Evolutionary conservation across 2,888 invertebrate genomes (phyloP).

Genomic region (Eupithecia inturbata): DNA sequence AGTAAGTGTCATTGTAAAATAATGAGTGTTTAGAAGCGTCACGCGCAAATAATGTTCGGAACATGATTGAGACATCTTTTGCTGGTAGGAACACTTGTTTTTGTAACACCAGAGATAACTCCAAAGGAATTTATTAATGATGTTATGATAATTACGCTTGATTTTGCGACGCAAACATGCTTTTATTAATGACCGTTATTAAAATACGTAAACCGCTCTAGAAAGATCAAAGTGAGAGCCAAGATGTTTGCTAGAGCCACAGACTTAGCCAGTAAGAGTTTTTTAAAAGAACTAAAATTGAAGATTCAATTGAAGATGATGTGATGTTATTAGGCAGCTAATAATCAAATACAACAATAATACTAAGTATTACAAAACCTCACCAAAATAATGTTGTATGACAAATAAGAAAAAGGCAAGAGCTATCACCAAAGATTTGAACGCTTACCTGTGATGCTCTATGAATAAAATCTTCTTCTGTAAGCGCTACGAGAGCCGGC

Average conservation of each 20-base stretch:
- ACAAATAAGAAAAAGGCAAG: background rate
- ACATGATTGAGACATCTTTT: background rate
- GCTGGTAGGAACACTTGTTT: background rate
- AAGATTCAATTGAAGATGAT: too few species aligned
- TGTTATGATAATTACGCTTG: background rate
- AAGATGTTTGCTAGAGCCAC: background rate
- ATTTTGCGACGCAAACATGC: slow-evolving; percentile 1
- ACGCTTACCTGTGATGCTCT: slow-evolving; percentile 90
- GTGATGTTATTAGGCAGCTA: too few species aligned
- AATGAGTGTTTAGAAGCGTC: background rate
- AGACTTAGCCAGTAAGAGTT: background rate
- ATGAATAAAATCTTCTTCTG: slow-evolving; percentile 93
- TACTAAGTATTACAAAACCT: background rate
- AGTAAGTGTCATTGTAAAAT: too few species aligned
- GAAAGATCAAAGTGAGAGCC: background rate
- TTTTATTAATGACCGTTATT: slow-evolving; percentile 15
- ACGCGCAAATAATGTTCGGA: background rate
- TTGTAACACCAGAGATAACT: slow-evolving; percentile 4
- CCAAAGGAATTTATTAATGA: slow-evolving; percentile 5
- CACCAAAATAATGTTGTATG: background rate
- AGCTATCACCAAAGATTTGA: background rate
- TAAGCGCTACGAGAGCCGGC: slow-evolving; percentile 88
- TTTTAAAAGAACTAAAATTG: background rate
- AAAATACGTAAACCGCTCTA: background rate
- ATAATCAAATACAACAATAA: background rate